Evolutionary conservation across 2,888 invertebrate species (phyloP).

Genomic region (Autographa pulchrina): DNA sequence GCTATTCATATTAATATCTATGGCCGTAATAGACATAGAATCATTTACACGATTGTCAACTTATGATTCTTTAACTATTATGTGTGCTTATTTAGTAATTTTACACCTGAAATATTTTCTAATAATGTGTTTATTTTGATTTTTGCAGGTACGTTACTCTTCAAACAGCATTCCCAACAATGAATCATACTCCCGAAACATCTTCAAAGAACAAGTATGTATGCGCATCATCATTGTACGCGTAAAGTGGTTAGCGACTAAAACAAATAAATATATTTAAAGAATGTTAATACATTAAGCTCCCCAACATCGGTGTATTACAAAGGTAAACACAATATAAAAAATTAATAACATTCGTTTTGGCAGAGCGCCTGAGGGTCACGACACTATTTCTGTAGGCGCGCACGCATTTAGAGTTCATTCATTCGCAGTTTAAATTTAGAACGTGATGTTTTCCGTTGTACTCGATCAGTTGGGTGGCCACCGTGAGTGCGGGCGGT

Average conservation of each 20-base stretch:
- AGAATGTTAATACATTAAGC: conserved; percentile 15
- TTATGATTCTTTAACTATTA: background rate
- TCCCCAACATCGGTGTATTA: conserved; percentile 26
- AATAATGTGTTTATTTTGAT: conserved; percentile 18
- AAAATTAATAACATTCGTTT: conserved; percentile 58
- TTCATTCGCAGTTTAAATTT: conserved; percentile 81
- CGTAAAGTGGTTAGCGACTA: conserved; percentile 21
- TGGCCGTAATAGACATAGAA: background rate
- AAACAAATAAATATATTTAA: conserved; percentile 30
- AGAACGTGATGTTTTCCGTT: conserved; percentile 71
- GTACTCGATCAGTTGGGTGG: conserved; percentile 61
- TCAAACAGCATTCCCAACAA: conserved; percentile 11
- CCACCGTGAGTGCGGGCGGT: conserved; percentile 68
- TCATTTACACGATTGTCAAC: background rate
- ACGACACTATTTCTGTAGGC: conserved; percentile 73
- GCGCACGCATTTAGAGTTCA: conserved; percentile 83
- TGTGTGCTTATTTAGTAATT: background rate
- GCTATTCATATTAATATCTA: background rate
- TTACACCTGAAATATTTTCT: background rate
- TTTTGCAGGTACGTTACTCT: conserved; percentile 48
- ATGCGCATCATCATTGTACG: conserved; percentile 32
- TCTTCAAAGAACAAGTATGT: conserved; percentile 50
- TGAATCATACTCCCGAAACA: conserved; percentile 18
- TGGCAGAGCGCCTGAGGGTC: conserved; percentile 72
- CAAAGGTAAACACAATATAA: conserved; percentile 51